Conservation (phyloP, 2,888 invertebrate species). For the Lasioglossum vierecki region DNA sequence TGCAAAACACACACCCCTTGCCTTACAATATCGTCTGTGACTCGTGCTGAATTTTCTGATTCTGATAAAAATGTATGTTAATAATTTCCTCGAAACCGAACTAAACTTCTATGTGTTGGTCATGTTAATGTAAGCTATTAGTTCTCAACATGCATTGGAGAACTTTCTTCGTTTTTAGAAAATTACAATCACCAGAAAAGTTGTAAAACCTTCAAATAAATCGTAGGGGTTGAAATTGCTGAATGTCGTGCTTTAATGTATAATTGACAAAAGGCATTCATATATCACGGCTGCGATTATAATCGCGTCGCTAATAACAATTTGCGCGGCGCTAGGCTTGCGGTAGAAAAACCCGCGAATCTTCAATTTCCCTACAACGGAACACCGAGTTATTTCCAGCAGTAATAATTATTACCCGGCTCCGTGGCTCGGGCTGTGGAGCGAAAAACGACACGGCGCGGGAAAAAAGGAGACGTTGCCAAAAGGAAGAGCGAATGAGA, state of each 20-base stretch:
- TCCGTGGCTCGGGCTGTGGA: neutral
- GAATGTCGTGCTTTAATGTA: neutral
- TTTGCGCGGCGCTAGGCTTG: neutral
- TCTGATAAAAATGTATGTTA: too few relatives aligned
- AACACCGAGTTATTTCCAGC: slow-evolving; percentile 10
- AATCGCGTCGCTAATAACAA: neutral
- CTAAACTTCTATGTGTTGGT: too few relatives aligned
- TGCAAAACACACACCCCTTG: too few relatives aligned
- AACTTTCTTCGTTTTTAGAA: too few relatives aligned
- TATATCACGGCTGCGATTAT: neutral
- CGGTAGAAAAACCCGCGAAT: neutral
- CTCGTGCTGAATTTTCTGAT: too few relatives aligned
- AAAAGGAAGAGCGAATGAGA: slow-evolving; percentile 19
- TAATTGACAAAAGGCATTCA: neutral
- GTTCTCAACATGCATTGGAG: too few relatives aligned
- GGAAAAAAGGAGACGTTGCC: slow-evolving; percentile 10
- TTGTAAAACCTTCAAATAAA: too few relatives aligned
- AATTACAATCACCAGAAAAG: too few relatives aligned
- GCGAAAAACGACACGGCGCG: neutral
- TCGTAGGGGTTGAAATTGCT: neutral
- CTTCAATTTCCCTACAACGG: neutral
- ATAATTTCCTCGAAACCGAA: too few relatives aligned
- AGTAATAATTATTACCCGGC: slow-evolving; percentile 38
- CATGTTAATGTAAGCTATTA: too few relatives aligned
- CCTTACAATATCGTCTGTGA: too few relatives aligned